Evolutionary conservation across 1,140 invertebrate species (phyloP).

Genomic region (Littorina saxatilis): DNA sequence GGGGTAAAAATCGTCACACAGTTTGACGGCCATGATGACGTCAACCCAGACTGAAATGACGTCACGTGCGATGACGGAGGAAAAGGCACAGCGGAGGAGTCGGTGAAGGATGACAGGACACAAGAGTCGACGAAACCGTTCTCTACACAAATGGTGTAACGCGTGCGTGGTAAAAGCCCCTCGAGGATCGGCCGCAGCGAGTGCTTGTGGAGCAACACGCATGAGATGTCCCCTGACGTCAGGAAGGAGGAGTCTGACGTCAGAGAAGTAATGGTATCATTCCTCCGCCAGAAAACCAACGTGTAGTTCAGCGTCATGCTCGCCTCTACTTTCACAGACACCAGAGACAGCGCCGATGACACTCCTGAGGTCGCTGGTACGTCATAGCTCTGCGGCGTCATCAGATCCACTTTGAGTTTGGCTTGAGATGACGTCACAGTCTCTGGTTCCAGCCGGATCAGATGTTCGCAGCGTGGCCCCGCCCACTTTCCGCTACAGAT

Average conservation of each 20-base stretch:
- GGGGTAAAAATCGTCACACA: constrained; percentile 29
- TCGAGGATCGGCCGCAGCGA: not conserved
- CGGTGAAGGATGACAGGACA: constrained; percentile 24
- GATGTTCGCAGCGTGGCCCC: constrained; percentile 21
- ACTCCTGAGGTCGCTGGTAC: not conserved
- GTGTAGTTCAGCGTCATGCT: constrained; percentile 26
- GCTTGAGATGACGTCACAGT: constrained; percentile 16
- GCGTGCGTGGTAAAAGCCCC: constrained; percentile 17
- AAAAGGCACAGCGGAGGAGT: not conserved
- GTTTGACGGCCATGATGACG: constrained; percentile 22
- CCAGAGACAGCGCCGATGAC: not conserved
- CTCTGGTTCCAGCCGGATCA: constrained; percentile 11
- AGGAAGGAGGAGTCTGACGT: not conserved
- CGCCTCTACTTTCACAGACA: not conserved
- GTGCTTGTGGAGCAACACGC: constrained; percentile 28
- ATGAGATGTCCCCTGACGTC: not conserved
- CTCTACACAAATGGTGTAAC: constrained; percentile 36
- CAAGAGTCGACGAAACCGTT: constrained; percentile 33
- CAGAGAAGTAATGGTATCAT: not conserved
- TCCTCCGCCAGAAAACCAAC: constrained; percentile 32
- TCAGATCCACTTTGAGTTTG: constrained; percentile 3
- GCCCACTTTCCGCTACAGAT: constrained; percentile 20
- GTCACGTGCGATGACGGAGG: not conserved
- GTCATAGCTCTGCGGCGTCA: not conserved
- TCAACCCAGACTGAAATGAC: not conserved